A percentile compares a stretch with the other conserved stretches of the same genome.
Evolutionary conservation across 2,797 vertebrate genomes (phyloP).

Genomic region (Balearica regulorum): DNA sequence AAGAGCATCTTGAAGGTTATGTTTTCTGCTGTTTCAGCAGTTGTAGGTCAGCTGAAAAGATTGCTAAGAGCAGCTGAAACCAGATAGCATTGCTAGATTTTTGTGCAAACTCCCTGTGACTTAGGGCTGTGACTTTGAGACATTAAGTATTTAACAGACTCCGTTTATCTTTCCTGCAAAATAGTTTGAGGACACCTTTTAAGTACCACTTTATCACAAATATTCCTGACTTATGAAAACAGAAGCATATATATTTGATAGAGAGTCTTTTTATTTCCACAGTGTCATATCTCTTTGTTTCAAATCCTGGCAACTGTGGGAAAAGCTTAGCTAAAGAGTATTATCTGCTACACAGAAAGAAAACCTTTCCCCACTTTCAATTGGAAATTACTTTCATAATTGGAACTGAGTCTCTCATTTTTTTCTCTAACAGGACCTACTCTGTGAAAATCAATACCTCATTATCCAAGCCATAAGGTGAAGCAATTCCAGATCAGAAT

Average conservation of each 20-base stretch:
- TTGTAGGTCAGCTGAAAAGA: conserved; percentile 11
- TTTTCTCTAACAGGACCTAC: background rate
- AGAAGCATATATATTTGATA: background rate
- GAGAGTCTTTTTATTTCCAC: background rate
- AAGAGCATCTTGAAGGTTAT: background rate
- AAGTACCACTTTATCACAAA: background rate
- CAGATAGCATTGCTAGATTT: background rate
- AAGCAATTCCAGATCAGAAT: background rate
- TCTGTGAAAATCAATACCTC: conserved; percentile 49
- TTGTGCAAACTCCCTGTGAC: background rate
- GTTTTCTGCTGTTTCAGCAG: background rate
- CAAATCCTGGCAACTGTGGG: background rate
- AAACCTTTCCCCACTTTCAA: background rate
- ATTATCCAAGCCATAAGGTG: conserved; percentile 30
- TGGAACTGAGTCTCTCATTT: conserved; percentile 2
- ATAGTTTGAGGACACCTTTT: background rate
- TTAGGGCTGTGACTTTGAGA: background rate
- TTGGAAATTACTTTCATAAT: conserved; percentile 29
- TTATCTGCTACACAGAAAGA: background rate
- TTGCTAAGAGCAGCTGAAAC: conserved; percentile 11
- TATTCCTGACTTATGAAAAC: background rate
- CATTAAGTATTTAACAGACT: background rate
- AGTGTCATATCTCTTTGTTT: background rate
- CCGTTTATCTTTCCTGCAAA: background rate
- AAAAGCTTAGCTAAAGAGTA: background rate